These are phyloP conservation scores for Alexandromys fortis DNA, from an alignment of 2,113 vertebrate species.

Conservation along the genomic window DNA sequence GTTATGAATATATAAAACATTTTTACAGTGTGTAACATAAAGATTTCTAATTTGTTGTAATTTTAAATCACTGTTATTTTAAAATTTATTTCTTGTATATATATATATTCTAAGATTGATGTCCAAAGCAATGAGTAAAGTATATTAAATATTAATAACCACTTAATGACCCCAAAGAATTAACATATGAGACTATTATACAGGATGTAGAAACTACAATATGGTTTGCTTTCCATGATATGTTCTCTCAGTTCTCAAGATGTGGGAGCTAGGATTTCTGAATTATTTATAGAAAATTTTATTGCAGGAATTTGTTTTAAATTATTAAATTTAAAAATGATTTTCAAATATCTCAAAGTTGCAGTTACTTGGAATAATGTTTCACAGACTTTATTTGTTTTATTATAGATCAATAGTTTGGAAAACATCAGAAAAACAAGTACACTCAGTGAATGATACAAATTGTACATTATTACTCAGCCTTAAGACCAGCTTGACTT, in stretches of 20 bases:
- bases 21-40: neutral
- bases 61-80: conserved; percentile 14
- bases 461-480: neutral
- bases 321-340: conserved; percentile 13
- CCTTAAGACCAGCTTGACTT: neutral
- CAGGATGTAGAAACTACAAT: neutral
- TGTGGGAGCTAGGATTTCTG: neutral
- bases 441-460: neutral
- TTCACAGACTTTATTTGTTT: neutral
- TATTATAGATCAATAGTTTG: conserved; percentile 20
- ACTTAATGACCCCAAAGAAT: neutral
- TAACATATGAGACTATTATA: neutral
- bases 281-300: conserved; percentile 57
- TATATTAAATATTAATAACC: conserved; percentile 41
- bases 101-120: neutral
- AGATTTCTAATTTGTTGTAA: conserved; percentile 19
- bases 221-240: neutral
- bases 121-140: neutral
- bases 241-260: neutral
- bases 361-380: neutral
- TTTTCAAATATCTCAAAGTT: neutral
- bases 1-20: neutral
- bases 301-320: conserved; percentile 33
- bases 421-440: neutral
- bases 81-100: conserved; percentile 20